A percentile compares a stretch with the other conserved stretches of the same genome.
These are phyloP conservation scores for Sitophilus oryzae DNA, from an alignment of 1,140 invertebrate species.

Conservation along the genomic window DNA sequence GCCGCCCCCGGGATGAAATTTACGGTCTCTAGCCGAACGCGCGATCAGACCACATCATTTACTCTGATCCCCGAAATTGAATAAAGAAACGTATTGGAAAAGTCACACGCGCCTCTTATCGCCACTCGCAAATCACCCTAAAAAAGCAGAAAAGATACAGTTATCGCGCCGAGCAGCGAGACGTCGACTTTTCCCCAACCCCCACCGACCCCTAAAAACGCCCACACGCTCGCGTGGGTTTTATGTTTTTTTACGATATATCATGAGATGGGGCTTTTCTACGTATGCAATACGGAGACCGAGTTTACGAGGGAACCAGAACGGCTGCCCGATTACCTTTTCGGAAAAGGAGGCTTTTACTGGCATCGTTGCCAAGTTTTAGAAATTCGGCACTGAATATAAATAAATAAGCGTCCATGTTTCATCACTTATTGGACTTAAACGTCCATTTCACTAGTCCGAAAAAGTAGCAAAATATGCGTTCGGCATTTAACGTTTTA, in stretches of 20 bases:
- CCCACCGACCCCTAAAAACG: slow-evolving; percentile 10
- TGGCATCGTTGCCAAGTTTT: no score
- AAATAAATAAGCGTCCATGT: no score
- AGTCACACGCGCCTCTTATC: slow-evolving; percentile 22
- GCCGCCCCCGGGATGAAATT: no score
- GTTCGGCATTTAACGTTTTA: no score
- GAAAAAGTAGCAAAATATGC: no score
- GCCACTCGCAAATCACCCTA: slow-evolving; percentile 31
- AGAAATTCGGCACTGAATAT: no score
- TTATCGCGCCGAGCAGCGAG: slow-evolving; percentile 23
- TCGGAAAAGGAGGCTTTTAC: no score
- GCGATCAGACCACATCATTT: slow-evolving; percentile 26
- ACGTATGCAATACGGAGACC: slow-evolving; percentile 36
- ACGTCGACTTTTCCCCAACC: slow-evolving; percentile 19
- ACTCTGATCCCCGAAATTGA: slow-evolving; percentile 23
- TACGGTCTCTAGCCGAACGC: no score
- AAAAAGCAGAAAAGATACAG: slow-evolving; percentile 31
- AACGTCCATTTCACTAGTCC: no score
- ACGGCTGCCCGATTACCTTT: slow-evolving; percentile 32
- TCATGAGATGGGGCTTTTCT: slow-evolving; percentile 37
- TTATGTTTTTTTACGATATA: slow-evolving; percentile 38
- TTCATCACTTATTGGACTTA: no score
- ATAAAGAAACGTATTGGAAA: slow-evolving; percentile 27
- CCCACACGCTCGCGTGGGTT: slow-evolving; percentile 25
- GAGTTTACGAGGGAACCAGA: slow-evolving; percentile 33